A percentile compares a stretch with the other conserved stretches of the same genome.
These are phyloP conservation scores for Notiomystis cincta DNA, from an alignment of 2,113 vertebrate species.

Conservation along the genomic window DNA sequence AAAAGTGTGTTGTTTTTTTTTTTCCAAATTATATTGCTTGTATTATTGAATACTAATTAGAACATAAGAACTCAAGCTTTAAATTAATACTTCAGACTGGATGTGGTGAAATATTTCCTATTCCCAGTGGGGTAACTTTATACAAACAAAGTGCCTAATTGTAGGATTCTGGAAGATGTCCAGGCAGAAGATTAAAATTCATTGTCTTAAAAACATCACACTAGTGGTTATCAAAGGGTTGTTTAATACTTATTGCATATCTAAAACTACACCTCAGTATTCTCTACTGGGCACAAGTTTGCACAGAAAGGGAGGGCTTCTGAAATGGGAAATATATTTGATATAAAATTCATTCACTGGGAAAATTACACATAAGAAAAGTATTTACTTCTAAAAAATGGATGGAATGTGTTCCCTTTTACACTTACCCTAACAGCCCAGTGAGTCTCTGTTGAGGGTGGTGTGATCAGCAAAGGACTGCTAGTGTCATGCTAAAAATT, in stretches of 20 bases:
- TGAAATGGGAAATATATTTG: background rate
- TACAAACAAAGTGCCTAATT: background rate
- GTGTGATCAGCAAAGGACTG: conserved; percentile 84
- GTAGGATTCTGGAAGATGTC: background rate
- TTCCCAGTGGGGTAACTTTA: background rate
- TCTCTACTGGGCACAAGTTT: background rate
- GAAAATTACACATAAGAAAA: background rate
- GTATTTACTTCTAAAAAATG: background rate
- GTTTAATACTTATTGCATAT: background rate
- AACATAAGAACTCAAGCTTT: background rate
- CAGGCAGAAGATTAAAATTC: conserved; percentile 27
- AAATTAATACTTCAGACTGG: background rate
- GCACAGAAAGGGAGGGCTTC: background rate
- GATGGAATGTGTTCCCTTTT: background rate
- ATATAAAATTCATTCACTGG: background rate
- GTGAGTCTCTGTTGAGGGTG: conserved; percentile 72
- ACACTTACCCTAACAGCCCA: conserved; percentile 95
- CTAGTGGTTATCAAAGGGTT: background rate
- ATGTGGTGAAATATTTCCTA: background rate
- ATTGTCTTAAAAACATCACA: background rate
- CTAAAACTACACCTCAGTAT: background rate
- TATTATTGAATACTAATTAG: background rate
- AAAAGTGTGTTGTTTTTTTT: background rate
- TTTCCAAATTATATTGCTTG: background rate
- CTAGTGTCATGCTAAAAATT: conserved; percentile 85